A percentile compares a stretch with the other conserved stretches of the same genome.
These are phyloP conservation scores for Hydropsyche tenuis DNA, from an alignment of 1,140 invertebrate species.

Conservation along the genomic window DNA sequence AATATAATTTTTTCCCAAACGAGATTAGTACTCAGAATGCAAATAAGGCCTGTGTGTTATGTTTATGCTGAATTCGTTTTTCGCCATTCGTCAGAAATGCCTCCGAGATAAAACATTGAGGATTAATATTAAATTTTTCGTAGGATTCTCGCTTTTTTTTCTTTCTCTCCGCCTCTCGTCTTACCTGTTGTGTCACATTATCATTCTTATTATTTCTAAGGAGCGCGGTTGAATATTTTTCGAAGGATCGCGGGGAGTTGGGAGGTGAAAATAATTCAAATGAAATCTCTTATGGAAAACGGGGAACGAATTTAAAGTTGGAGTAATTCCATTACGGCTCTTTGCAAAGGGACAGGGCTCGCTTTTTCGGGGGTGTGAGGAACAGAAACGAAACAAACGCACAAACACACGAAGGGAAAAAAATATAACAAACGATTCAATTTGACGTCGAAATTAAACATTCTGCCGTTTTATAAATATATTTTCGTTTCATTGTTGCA, in stretches of 20 bases:
- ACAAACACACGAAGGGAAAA: not conserved
- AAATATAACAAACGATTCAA: conserved; percentile 38
- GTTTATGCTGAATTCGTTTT: conserved; percentile 11
- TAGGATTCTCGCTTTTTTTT: not conserved
- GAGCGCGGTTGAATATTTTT: not conserved
- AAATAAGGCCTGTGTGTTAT: not conserved
- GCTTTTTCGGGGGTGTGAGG: not conserved
- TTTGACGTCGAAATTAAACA: conserved; percentile 37
- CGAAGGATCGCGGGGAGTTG: not conserved
- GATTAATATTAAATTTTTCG: conserved; percentile 38
- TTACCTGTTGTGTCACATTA: conserved; percentile 29
- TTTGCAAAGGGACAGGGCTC: conserved; percentile 1
- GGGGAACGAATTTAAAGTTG: conserved; percentile 31
- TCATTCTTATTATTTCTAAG: conserved; percentile 28
- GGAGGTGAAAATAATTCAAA: conserved; percentile 32
- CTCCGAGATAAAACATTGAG: conserved; percentile 32
- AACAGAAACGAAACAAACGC: conserved; percentile 3
- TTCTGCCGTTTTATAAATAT: too few species aligned
- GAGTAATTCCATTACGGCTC: conserved; percentile 32
- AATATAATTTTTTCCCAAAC: not conserved
- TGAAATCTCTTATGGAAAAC: conserved; percentile 40
- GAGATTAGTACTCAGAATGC: conserved; percentile 7
- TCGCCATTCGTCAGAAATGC: conserved; percentile 31
- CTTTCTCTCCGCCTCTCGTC: not conserved
- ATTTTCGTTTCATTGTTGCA: too few species aligned